A percentile compares a stretch with the other conserved stretches of the same genome.
Conservation (phyloP, 2,888 invertebrate species). For the Drosophila helvetica region DNA sequence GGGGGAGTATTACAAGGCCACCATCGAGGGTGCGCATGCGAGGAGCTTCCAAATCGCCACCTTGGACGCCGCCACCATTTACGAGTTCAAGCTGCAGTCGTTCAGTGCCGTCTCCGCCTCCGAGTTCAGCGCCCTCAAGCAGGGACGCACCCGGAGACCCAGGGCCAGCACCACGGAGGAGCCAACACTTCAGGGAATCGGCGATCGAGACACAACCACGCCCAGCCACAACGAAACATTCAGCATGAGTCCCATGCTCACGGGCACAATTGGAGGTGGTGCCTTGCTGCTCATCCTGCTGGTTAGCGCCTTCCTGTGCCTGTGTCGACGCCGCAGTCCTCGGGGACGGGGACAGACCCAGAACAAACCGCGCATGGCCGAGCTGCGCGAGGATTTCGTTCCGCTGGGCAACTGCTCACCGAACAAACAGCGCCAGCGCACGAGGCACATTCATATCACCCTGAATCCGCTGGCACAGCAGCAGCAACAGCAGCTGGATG, state of each 20-base stretch:
- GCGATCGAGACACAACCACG: conserved; percentile 67
- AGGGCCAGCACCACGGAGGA: conserved; percentile 73
- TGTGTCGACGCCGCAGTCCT: conserved; percentile 80
- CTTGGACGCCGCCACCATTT: conserved; percentile 91
- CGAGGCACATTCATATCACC: conserved; percentile 83
- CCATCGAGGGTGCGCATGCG: conserved; percentile 89
- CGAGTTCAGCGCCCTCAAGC: conserved; percentile 91
- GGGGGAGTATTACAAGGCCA: conserved; percentile 93
- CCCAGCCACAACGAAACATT: conserved; percentile 79
- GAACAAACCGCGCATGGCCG: conserved; percentile 80
- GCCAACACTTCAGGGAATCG: conserved; percentile 67
- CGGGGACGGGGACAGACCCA: conserved; percentile 29
- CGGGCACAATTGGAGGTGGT: conserved; percentile 82
- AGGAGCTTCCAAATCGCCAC: conserved; percentile 89
- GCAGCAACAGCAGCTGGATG: conserved; percentile 74
- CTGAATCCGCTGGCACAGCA: conserved; percentile 83
- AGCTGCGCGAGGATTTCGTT: conserved; percentile 82
- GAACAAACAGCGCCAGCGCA: conserved; percentile 59
- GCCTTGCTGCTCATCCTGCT: conserved; percentile 77
- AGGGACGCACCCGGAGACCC: conserved; percentile 86
- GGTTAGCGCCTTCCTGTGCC: conserved; percentile 80
- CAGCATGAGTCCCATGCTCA: conserved; percentile 80
- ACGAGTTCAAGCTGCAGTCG: conserved; percentile 95
- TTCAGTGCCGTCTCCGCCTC: conserved; percentile 94
- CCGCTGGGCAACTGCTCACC: conserved; percentile 60